Percentiles rank a stretch among this genome's conserved stretches.
Conservation (phyloP, 2,797 vertebrate species). For the Lutjanus argentimaculatus region DNA sequence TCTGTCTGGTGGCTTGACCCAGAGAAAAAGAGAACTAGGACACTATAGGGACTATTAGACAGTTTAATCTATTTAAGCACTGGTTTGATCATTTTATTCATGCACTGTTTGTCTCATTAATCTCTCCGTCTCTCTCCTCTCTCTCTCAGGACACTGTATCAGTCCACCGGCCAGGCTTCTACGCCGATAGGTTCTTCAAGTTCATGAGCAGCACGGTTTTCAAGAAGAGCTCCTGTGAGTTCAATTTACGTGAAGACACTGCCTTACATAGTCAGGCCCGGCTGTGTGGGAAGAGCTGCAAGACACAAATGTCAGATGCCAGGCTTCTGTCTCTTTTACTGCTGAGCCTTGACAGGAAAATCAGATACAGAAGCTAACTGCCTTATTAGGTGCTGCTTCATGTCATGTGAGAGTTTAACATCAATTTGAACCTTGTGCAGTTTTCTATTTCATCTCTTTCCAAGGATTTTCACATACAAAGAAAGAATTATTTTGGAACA, state of each 20-base stretch:
- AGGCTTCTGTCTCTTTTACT: conserved; percentile 56
- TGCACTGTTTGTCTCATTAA: conserved; percentile 62
- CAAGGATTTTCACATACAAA: background rate
- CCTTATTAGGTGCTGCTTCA: conserved; percentile 66
- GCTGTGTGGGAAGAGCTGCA: conserved; percentile 32
- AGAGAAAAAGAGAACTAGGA: conserved; percentile 45
- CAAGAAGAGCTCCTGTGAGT: conserved; percentile 97
- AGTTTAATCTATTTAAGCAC: conserved; percentile 43
- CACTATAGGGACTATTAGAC: conserved; percentile 39
- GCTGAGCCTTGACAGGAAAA: conserved; percentile 51
- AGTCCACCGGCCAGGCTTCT: conserved; percentile 97
- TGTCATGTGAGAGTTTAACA: conserved; percentile 24
- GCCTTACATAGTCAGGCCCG: conserved; percentile 75
- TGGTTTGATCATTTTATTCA: conserved; percentile 54
- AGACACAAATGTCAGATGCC: conserved; percentile 51
- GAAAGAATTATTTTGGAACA: background rate
- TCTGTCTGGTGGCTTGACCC: conserved; percentile 52
- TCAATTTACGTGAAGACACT: conserved; percentile 28
- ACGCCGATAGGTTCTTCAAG: conserved; percentile 97
- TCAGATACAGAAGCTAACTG: conserved; percentile 46
- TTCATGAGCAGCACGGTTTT: conserved; percentile 98
- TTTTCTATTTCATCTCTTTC: conserved; percentile 20
- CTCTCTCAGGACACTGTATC: conserved; percentile 94
- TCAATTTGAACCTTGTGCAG: conserved; percentile 29
- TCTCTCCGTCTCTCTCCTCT: conserved; percentile 37